Evolutionary conservation across 2,797 vertebrate genomes (phyloP).

Genomic region (Takifugu ocellatus): DNA sequence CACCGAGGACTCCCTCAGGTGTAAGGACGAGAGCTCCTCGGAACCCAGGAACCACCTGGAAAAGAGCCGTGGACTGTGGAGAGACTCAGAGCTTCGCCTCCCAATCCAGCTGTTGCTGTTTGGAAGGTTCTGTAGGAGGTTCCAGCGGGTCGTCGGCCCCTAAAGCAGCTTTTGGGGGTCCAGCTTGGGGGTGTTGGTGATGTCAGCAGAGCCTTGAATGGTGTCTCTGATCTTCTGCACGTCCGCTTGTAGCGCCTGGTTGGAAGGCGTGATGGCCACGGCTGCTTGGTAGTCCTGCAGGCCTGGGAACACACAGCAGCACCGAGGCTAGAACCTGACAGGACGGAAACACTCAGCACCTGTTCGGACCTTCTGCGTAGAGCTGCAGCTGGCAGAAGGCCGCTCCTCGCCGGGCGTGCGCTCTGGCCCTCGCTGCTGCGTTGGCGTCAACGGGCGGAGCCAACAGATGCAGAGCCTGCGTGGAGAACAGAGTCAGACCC

Average conservation of each 20-base stretch:
- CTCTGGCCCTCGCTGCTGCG: slow-evolving; percentile 81
- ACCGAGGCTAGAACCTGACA: neutral
- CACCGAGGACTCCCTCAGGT: too few species aligned
- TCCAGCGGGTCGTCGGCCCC: too few species aligned
- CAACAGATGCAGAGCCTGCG: slow-evolving; percentile 87
- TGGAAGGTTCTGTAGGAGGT: too few species aligned
- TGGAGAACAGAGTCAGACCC: slow-evolving; percentile 1
- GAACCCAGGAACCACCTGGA: too few species aligned
- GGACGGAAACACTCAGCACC: neutral
- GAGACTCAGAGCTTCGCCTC: too few species aligned
- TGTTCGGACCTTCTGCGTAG: slow-evolving; percentile 83
- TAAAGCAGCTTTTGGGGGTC: too few species aligned
- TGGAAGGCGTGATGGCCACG: slow-evolving; percentile 81
- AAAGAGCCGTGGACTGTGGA: too few species aligned
- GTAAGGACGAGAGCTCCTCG: too few species aligned
- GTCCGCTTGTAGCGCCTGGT: slow-evolving; percentile 78
- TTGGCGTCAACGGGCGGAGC: slow-evolving; percentile 85
- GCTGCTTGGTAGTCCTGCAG: slow-evolving; percentile 91
- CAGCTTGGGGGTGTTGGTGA: too few species aligned
- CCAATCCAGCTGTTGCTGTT: too few species aligned
- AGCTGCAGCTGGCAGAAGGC: slow-evolving; percentile 91
- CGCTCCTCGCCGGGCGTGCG: slow-evolving; percentile 83
- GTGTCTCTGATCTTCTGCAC: slow-evolving; percentile 80
- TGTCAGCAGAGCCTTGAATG: slow-evolving; percentile 74
- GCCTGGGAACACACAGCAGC: slow-evolving; percentile 69